Evolutionary conservation across 2,113 vertebrate genomes (phyloP), one percentile per base, ranked within the genome.

Genomic region (Porphyrio hochstetteri): DNA sequence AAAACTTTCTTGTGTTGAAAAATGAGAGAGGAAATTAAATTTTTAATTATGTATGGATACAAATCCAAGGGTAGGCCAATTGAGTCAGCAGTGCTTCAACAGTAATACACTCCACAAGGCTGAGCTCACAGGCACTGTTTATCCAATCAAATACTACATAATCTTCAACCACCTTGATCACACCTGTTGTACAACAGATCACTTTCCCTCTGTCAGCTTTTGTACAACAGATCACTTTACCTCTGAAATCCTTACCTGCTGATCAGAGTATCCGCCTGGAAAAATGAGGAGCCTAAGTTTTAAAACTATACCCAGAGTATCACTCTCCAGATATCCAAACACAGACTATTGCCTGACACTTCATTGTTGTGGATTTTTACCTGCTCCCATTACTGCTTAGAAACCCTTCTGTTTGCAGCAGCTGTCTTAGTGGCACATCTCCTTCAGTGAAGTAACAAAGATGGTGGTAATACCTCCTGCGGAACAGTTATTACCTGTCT

Each of bases 301-400:
- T 78, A n/a, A 60, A 86, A 33, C 1, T 19, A 10, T 44, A 10
- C 65, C 55, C 52, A 90, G 57, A 88, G 23, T 21, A 88, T 91
- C 95, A 93, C 92, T 96, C 92, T 96, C 92, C 92, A 97, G 90
- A 93, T 82, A 53, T 50, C 44, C 69, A 92, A 93, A 75, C 48
- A 67, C 64, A 84, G 96, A 94, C 28, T 84, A 92, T 84, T 95
- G 92, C 80, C 90, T 83, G 42, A 93, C 92, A 94, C 48, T 95
- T 95, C 86, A 92, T 36, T 50, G 16, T 8, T 0, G 4, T 42
- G n/a, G 15, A 15, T 29, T 71, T 91, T 42, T 68, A 17, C 55
- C 57, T 4, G 2, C 17, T 93, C n/a, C 56, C 42, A 8, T 71
- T 25, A 36, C 29, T 25, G 28, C 2, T 5, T 60, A 79, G 56